These are phyloP conservation scores for Mustelus asterias DNA, from an alignment of 2,113 vertebrate species.

Conservation along the genomic window DNA sequence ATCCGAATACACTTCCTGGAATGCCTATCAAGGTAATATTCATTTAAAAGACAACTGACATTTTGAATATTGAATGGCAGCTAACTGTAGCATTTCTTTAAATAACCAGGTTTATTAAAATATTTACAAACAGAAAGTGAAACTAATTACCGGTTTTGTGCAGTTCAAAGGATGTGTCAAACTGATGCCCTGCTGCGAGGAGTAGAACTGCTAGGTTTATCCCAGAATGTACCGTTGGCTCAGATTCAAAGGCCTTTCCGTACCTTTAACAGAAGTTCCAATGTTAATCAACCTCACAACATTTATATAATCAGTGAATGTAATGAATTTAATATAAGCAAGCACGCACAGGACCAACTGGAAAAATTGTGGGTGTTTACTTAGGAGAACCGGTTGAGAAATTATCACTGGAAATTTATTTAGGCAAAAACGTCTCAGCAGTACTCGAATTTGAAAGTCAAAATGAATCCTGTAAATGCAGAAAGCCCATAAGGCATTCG, in stretches of 20 bases:
- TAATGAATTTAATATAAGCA: not conserved
- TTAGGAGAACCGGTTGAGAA: not conserved
- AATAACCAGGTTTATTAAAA: not conserved
- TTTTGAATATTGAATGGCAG: not conserved
- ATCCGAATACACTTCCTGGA: not conserved
- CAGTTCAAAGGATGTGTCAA: conserved; percentile 95
- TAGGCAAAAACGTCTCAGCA: not conserved
- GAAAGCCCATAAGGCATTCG: not conserved
- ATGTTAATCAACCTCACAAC: not conserved
- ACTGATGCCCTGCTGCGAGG: conserved; percentile 87
- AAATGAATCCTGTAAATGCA: not conserved
- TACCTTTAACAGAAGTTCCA: conserved; percentile 66
- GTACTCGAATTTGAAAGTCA: not conserved
- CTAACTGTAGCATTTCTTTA: not conserved
- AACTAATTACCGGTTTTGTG: conserved; percentile 90
- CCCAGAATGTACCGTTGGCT: conserved; percentile 94
- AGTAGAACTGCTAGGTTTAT: conserved; percentile 96
- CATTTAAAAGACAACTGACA: not conserved
- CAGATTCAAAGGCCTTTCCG: conserved; percentile 90
- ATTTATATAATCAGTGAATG: not conserved
- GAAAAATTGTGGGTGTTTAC: not conserved
- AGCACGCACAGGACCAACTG: not conserved
- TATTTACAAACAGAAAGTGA: not conserved
- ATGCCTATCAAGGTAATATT: not conserved
- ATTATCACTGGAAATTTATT: not conserved